Evolutionary conservation across 2,113 vertebrate species (phyloP), one percentile per base, ranked within the genome.

Genomic region (Struthidea cinerea): DNA sequence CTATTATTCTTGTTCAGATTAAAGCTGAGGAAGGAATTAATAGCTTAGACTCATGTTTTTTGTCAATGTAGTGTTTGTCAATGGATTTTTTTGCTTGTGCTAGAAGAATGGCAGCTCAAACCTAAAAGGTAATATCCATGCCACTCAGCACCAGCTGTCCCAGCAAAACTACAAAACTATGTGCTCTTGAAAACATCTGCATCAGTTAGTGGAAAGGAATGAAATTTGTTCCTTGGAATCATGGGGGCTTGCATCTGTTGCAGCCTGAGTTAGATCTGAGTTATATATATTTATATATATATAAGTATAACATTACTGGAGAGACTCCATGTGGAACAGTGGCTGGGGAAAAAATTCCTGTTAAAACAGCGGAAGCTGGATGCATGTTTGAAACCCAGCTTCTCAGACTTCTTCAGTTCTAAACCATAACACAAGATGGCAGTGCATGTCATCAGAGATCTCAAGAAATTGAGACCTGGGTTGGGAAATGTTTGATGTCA

Each of bases 381-480:
- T 75, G 28, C 27, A 17, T 20, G 20, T 87, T 32, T 35, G 26
- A 59, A 85, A 52, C 35, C 9, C 41, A 39, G 8, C 35, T 88
- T 76, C 21, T 32, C 28, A 33, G n/a, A 26, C 20, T 64, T 69
- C 22, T 65, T 83, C 75, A 91, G 49, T 94, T 92, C 84, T 84
- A 28, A 89, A 24, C 13, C 3, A 0, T 69, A 89, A 84, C 96
- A 94, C 89, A 85, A 89, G 96, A n/a, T 93, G 96, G 96, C 96
- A 85, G 73, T 94, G 57, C 52, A 32, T 77, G 60, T 80, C 55
- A 57, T 84, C 33, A 2, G 23, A 12, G 11, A 30, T 75, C 42
- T 94, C 60, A 69, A 14, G 41, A 52, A 33, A 55, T 4, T 39
- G 50, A 41, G 44, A 30, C 39, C 12, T 19, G 33, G 60, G 14